phyloP scores from a whole-genome alignment of 2,113 vertebrate species.

The Coregonus clupeaformis region DNA sequence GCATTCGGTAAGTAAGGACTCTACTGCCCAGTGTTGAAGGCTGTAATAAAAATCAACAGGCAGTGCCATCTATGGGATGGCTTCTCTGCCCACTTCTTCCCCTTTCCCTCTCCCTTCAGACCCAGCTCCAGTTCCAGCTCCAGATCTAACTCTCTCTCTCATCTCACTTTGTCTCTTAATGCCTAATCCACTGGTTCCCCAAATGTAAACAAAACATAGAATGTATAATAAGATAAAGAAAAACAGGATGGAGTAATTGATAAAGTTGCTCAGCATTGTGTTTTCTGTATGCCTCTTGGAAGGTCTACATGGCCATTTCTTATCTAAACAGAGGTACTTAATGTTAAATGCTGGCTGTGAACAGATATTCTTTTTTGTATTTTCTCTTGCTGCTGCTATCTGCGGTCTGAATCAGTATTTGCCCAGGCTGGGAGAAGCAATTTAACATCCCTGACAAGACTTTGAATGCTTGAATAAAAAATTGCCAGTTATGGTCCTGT shows the following conservation, averaged over 20 bases:
- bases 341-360: constrained; percentile 27
- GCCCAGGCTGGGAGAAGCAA: constrained; percentile 22
- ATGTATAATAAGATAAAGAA: constrained; percentile 23
- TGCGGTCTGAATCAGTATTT: constrained; percentile 24
- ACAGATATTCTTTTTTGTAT: constrained; percentile 28
- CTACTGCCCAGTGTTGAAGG: background rate
- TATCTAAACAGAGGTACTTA: constrained; percentile 24
- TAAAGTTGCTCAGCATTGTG: constrained; percentile 27
- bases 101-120: constrained; percentile 4
- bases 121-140: background rate
- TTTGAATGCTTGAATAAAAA: constrained; percentile 18
- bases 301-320: constrained; percentile 4
- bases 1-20: background rate
- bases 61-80: constrained; percentile 5
- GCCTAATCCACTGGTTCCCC: background rate
- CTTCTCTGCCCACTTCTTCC: background rate
- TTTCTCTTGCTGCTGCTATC: constrained; percentile 41
- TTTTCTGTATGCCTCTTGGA: constrained; percentile 18
- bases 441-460: constrained; percentile 45
- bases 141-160: background rate
- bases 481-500: constrained; percentile 13
- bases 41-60: constrained; percentile 7
- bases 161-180: background rate
- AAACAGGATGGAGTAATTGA: constrained; percentile 14
- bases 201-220: constrained; percentile 8